phyloP scores from a whole-genome alignment of 2,797 vertebrate species.

The Malurus leucopterus region DNA sequence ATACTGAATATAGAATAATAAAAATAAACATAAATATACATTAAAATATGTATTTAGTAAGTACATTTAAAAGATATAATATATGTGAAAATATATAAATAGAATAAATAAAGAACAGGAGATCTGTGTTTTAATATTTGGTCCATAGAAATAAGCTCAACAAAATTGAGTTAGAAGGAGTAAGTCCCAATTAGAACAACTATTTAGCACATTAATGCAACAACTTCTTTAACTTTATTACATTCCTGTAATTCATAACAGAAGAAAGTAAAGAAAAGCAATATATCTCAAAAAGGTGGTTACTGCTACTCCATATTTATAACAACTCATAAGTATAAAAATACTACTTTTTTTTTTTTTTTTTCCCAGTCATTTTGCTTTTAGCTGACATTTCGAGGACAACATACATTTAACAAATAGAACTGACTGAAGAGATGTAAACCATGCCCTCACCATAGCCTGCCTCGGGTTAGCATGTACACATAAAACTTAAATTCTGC shows the following conservation, averaged over 20 bases:
- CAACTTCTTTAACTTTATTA: neutral
- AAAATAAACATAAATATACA: neutral
- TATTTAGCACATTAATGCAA: neutral
- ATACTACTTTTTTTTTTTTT: neutral
- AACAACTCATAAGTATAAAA: neutral
- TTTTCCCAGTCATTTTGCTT: neutral
- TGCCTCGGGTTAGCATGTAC: neutral
- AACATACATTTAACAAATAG: neutral
- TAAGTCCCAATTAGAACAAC: neutral
- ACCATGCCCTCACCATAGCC: neutral
- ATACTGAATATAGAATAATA: neutral
- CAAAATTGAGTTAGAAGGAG: neutral
- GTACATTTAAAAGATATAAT: neutral
- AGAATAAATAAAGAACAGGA: neutral
- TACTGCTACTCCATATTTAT: neutral
- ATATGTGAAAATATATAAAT: neutral
- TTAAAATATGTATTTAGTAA: neutral
- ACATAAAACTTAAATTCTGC: neutral
- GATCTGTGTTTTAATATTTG: neutral
- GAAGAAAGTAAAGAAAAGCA: neutral
- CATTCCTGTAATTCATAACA: constrained; percentile 6
- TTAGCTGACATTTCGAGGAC: neutral
- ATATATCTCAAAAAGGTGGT: neutral
- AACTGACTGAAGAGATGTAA: neutral
- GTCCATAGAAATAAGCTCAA: neutral